Conservation (phyloP, 1,140 invertebrate genomes). For the Drosophila subpulchrella region DNA sequence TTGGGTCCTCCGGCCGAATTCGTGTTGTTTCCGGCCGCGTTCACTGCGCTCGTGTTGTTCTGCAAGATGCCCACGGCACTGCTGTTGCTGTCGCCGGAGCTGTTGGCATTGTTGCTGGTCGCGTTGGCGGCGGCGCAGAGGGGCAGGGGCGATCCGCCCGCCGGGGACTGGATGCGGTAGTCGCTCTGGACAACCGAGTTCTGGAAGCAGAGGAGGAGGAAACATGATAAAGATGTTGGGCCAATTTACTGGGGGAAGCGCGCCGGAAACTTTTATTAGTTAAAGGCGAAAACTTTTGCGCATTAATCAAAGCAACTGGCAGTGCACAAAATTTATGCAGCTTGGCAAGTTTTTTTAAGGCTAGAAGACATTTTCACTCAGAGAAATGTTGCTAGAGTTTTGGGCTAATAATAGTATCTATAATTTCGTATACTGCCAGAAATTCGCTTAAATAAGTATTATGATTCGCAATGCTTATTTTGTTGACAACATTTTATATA, state of each 20-base stretch:
- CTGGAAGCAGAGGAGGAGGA: conserved; percentile 75
- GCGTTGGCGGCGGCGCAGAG: conserved; percentile 65
- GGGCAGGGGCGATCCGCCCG: conserved; percentile 82
- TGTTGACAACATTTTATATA: neutral
- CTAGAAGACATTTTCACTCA: neutral
- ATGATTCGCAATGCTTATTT: too few relatives aligned
- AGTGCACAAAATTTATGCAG: conserved; percentile 60
- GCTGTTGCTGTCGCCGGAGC: conserved; percentile 66
- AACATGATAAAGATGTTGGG: conserved; percentile 39
- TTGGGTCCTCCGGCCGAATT: conserved; percentile 95
- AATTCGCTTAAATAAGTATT: too few relatives aligned
- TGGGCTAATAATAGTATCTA: too few relatives aligned
- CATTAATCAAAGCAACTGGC: conserved; percentile 66
- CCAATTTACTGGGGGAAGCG: conserved; percentile 44
- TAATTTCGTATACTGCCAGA: too few relatives aligned
- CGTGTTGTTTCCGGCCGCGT: conserved; percentile 66
- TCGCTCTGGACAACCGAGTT: conserved; percentile 85
- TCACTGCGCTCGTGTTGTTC: conserved; percentile 84
- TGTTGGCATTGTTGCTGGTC: conserved; percentile 70
- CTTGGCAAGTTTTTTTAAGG: conserved; percentile 14
- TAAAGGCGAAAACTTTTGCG: conserved; percentile 65
- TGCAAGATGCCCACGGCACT: conserved; percentile 69
- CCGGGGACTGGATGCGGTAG: conserved; percentile 83
- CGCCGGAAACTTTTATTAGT: conserved; percentile 64
- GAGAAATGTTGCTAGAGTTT: neutral